These are phyloP conservation scores for Istiophorus platypterus DNA, from an alignment of 2,113 vertebrate species.

Conservation along the genomic window DNA sequence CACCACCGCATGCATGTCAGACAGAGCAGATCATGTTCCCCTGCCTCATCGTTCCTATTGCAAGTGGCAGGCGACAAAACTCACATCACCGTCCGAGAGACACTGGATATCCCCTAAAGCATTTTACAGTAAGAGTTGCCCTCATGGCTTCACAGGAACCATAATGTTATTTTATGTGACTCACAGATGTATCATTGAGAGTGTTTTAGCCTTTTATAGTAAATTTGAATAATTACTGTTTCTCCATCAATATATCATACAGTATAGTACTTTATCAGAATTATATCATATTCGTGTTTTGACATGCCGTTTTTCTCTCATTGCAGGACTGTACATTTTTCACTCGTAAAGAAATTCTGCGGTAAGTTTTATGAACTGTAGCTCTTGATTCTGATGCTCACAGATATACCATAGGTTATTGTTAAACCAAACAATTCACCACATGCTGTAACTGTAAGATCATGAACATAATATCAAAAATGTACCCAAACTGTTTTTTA, in stretches of 20 bases:
- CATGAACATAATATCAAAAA: background rate
- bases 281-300: conserved; percentile 6
- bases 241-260: background rate
- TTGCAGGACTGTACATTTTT: conserved; percentile 98
- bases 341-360: conserved; percentile 97
- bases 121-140: conserved; percentile 23
- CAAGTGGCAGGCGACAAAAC: conserved; percentile 55
- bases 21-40: conserved; percentile 68
- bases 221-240: background rate
- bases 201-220: background rate
- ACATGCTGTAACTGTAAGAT: background rate
- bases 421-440: background rate
- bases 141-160: conserved; percentile 12
- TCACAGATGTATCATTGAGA: conserved; percentile 17
- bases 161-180: conserved; percentile 22
- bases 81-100: conserved; percentile 56
- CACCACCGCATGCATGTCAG: conserved; percentile 56
- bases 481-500: background rate
- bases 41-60: conserved; percentile 29
- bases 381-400: background rate
- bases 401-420: background rate
- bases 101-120: conserved; percentile 48
- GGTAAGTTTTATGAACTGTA: conserved; percentile 82
- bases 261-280: background rate
- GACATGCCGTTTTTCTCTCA: conserved; percentile 50